Evolutionary conservation across 1,140 invertebrate species (phyloP), one percentile per base, ranked within the genome.

Genomic region (Octopus bimaculoides): DNA sequence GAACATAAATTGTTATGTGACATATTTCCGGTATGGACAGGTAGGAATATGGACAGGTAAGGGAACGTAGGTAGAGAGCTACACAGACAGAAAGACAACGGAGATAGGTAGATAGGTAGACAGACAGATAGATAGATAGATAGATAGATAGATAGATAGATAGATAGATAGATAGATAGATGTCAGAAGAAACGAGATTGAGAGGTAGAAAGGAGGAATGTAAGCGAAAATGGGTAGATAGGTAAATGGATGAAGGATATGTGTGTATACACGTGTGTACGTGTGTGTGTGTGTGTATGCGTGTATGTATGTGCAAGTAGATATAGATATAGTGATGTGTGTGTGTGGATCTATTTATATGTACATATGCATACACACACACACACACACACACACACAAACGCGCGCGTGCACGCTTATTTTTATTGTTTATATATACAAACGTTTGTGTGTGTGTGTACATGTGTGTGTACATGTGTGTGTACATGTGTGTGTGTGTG

Each of bases 201-300:
- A 3, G 17, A 12, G 56, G 17, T 12, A 17, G 9, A 3, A 61
- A 61, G 17, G 56, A 61, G 17, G 56, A 12, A 17, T 61, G 56
- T 61, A 17, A 12, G 56, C 17, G 56, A 12, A 17, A 12, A 17
- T 17, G 17, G 9, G 17, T 61, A 61, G 9, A 61, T 61, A 17
- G 9, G 56, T 61, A 17, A 9, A 61, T 17, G 17, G 17, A 61
- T 9, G 9, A 61, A 1, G 17, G 17, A 17, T 14, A 17, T 69
- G 66, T 69, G 14, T 14, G 66, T 69, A 20, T 6, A 20, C 26
- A 5, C 5, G 66, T 69, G 66, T 69, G 5, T 6, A 5, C 5
- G 66, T 69, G 66, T 69, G 66, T 61, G 5, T 69, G 66, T 69
- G 66, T 69, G 66, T 69, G 66, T 69, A 20, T 69, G 66, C 5